Conservation (phyloP, 2,113 vertebrate genomes). For the Corythornis vintsioides region DNA sequence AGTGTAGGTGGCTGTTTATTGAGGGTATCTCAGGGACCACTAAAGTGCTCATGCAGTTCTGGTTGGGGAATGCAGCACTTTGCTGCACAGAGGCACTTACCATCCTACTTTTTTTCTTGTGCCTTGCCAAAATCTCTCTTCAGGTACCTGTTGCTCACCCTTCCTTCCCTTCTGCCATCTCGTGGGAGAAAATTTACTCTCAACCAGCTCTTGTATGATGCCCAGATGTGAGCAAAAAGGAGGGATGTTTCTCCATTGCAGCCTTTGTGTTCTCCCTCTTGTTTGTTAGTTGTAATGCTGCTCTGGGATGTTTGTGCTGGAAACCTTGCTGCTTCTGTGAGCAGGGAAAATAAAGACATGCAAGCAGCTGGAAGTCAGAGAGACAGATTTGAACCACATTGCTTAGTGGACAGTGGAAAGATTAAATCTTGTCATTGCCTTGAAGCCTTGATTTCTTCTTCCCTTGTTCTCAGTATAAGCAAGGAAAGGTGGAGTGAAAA, state of each 20-base stretch:
- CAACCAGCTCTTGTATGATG: neutral
- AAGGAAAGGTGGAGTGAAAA: neutral
- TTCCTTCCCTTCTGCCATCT: neutral
- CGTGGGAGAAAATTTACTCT: neutral
- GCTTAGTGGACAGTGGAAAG: neutral
- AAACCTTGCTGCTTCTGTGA: neutral
- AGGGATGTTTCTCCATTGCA: neutral
- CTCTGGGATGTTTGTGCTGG: neutral
- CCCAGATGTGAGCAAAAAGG: neutral
- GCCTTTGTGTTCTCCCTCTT: neutral
- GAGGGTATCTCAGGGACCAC: neutral
- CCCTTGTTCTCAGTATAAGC: neutral
- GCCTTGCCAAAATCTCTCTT: neutral
- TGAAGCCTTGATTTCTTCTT: neutral
- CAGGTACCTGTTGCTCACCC: neutral
- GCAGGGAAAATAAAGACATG: neutral
- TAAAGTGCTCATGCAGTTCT: neutral
- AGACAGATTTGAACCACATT: neutral
- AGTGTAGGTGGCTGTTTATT: neutral
- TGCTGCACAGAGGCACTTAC: neutral
- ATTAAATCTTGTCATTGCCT: neutral
- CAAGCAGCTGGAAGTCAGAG: neutral
- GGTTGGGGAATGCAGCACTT: neutral
- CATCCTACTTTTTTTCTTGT: neutral
- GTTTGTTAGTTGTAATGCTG: accelerated